phyloP scores from a whole-genome alignment of 1,140 invertebrate genomes.

The Diuraphis noxia region DNA sequence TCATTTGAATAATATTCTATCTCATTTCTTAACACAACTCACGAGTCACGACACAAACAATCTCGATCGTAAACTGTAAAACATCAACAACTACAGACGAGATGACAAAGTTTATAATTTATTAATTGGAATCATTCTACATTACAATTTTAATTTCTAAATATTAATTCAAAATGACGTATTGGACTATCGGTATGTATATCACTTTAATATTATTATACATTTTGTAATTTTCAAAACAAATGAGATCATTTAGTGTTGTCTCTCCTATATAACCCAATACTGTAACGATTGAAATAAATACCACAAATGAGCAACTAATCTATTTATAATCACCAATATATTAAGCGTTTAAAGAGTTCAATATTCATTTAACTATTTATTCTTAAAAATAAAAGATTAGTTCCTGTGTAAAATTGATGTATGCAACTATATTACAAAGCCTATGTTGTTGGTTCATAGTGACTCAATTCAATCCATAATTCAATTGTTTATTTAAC shows the following conservation, averaged over 20 bases:
- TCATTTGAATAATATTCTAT: too few relatives aligned
- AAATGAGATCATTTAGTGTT: not conserved
- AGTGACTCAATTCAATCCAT: not conserved
- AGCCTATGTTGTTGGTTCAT: not conserved
- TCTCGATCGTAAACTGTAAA: not conserved
- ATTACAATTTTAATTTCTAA: not conserved
- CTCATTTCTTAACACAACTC: too few relatives aligned
- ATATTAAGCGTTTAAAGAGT: not conserved
- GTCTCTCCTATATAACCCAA: not conserved
- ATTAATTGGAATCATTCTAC: not conserved
- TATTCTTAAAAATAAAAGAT: not conserved
- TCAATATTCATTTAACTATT: not conserved
- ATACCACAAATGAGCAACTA: not conserved
- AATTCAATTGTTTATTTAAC: not conserved
- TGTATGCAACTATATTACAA: not conserved
- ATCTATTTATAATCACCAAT: not conserved
- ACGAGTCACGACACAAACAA: not conserved
- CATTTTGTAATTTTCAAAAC: not conserved
- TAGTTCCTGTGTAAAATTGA: not conserved
- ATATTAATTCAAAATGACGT: not conserved
- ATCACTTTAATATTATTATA: not conserved
- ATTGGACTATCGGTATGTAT: not conserved
- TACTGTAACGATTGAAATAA: not conserved
- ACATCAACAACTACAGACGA: not conserved
- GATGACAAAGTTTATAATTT: not conserved